Base-by-base conservation (phyloP, 2,797 vertebrate genomes). In the Lates japonicus region DNA sequence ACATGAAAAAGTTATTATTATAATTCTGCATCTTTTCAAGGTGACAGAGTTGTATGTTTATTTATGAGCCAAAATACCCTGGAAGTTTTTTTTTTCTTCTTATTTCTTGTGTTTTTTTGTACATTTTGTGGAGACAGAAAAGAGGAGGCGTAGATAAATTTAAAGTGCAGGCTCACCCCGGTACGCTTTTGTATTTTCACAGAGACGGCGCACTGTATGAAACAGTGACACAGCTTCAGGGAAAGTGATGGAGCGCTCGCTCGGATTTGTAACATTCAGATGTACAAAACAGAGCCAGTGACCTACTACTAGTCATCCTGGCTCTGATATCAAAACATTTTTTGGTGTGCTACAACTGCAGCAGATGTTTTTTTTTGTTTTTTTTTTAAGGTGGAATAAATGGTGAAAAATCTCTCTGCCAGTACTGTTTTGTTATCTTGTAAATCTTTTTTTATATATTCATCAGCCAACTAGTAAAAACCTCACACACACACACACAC, bases 141-240 rank as follows among this genome's bases (percentile, higher is more conserved):
- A 76, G 59, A 80, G 70, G 81, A 90, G 86, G 87, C 67, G 59
- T 84, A 80, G 83, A 85, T 85, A 69, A n/a, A 84, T 88, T 83
- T 82, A 83, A 89, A 88, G 81, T 77, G 74, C 78, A 80, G 60
- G 71, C 78, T 90, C 80, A 75, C 81, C 84, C 64, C n/a, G 33
- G 79, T 55, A 42, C 69, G 86, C 85, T 70, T 86, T 87, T 85
- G 78, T 86, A 51, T 82, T 92, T 91, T 86, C 65, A 74, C 63
- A 82, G 80, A 85, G 83, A 84, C 61, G 42, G 78, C 80, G 87
- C 76, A n/a, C 74, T 80, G 81, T 84, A 73, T 90, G 81, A 92
- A 90, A 86, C 82, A 31, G 88, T 91, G 91, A 92, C 92, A 93
- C 89, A 83, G 91, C 90, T 93, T 74, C 85, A 85, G 91, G 92